Percentiles rank a stretch among this genome's conserved stretches.
These are phyloP conservation scores for Gouania willdenowi DNA, from an alignment of 2,797 vertebrate species.

Conservation along the genomic window DNA sequence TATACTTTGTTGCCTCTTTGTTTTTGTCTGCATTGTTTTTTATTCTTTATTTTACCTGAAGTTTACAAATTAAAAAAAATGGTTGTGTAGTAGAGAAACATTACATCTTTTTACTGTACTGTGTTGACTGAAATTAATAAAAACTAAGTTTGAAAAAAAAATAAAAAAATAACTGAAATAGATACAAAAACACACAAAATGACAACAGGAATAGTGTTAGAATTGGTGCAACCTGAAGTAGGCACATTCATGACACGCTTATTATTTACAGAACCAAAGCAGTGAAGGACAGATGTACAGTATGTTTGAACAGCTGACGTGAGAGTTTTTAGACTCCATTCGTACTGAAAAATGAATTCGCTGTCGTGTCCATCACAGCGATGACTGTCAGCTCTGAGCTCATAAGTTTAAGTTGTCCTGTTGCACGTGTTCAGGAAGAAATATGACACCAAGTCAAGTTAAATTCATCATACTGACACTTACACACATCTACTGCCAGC, in stretches of 20 bases:
- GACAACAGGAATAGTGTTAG: too few species aligned
- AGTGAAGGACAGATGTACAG: background rate
- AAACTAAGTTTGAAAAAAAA: too few species aligned
- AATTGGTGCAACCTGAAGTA: slow-evolving; percentile 12
- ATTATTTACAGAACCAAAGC: background rate
- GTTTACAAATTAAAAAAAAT: too few species aligned
- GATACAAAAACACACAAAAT: too few species aligned
- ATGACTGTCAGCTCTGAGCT: slow-evolving; percentile 35
- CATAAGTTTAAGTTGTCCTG: slow-evolving; percentile 22
- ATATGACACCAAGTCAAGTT: slow-evolving; percentile 44
- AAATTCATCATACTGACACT: slow-evolving; percentile 46
- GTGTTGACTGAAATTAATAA: too few species aligned
- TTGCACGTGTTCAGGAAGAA: slow-evolving; percentile 29
- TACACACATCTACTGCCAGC: too few species aligned
- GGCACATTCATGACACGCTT: slow-evolving; percentile 10
- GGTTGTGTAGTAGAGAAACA: too few species aligned
- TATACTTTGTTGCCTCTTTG: too few species aligned
- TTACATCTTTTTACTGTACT: too few species aligned
- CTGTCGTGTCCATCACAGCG: slow-evolving; percentile 46
- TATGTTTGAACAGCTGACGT: slow-evolving; percentile 2
- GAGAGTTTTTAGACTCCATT: slow-evolving; percentile 19
- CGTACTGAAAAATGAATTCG: slow-evolving; percentile 35
- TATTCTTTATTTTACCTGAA: too few species aligned
- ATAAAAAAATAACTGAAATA: too few species aligned
- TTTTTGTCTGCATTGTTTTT: too few species aligned